These are phyloP conservation scores for Apteryx mantelli DNA, from an alignment of 2,113 vertebrate genomes.

Conservation along the genomic window DNA sequence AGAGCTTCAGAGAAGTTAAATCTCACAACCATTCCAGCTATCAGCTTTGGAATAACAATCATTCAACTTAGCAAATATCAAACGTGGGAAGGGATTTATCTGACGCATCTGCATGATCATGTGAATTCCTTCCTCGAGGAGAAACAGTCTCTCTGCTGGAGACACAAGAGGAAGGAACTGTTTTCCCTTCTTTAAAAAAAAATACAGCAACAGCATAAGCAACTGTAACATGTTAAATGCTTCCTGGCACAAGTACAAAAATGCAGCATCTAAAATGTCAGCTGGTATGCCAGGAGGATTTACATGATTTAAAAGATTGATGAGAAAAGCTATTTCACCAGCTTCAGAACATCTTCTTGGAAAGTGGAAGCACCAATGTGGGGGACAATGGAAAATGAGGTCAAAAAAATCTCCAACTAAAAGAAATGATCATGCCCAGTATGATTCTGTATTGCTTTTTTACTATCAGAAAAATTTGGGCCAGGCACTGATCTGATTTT, in stretches of 20 bases:
- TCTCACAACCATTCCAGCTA: constrained; percentile 23
- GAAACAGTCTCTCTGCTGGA: constrained; percentile 35
- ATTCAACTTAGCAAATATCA: constrained; percentile 49
- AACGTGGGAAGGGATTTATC: constrained; percentile 61
- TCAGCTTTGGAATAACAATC: constrained; percentile 33
- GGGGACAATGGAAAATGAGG: not conserved
- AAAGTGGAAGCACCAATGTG: not conserved
- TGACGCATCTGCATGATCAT: constrained; percentile 46
- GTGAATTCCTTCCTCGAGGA: constrained; percentile 53
- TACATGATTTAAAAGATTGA: constrained; percentile 26
- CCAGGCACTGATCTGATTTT: not conserved
- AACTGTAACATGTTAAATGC: constrained; percentile 27
- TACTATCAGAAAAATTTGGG: not conserved
- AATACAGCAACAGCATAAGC: constrained; percentile 26
- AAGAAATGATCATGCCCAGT: not conserved
- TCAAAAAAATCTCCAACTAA: not conserved
- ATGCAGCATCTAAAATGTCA: constrained; percentile 66
- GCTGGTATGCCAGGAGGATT: not conserved
- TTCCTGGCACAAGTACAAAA: constrained; percentile 65
- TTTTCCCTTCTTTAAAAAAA: constrained; percentile 52
- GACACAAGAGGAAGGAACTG: constrained; percentile 50
- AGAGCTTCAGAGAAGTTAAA: not conserved
- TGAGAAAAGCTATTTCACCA: not conserved
- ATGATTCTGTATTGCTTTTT: not conserved
- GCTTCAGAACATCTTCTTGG: not conserved